These are phyloP conservation scores for Notothenia rossii DNA, from an alignment of 2,113 vertebrate genomes.

Conservation along the genomic window DNA sequence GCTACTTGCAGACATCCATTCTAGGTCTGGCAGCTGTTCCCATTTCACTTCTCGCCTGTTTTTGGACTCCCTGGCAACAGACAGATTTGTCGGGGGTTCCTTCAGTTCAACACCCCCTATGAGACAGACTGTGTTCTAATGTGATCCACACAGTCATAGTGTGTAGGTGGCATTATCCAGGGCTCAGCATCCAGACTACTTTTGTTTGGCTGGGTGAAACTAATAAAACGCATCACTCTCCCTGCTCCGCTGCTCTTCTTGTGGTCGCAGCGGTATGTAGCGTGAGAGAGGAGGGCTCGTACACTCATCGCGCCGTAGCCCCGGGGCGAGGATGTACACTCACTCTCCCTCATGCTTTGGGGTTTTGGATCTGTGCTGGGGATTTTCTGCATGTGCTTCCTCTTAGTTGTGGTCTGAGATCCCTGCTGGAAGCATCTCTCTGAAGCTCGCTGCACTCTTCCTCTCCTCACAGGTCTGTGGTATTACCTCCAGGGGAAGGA, in stretches of 20 bases:
- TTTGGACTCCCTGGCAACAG: neutral
- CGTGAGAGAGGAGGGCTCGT: slow-evolving; percentile 58
- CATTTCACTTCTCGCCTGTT: too few species aligned
- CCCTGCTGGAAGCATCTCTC: slow-evolving; percentile 50
- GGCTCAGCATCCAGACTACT: neutral
- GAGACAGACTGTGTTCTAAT: neutral
- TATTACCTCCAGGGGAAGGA: slow-evolving; percentile 92
- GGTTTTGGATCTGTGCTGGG: slow-evolving; percentile 70
- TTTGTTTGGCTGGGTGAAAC: slow-evolving; percentile 15
- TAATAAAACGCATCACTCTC: slow-evolving; percentile 24
- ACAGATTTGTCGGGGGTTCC: neutral
- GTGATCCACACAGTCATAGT: neutral
- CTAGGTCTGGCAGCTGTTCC: too few species aligned
- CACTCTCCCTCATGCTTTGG: slow-evolving; percentile 64
- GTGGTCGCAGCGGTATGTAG: slow-evolving; percentile 59
- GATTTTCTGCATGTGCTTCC: slow-evolving; percentile 74
- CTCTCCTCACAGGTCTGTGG: slow-evolving; percentile 90
- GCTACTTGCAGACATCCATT: too few species aligned
- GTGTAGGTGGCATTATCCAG: neutral
- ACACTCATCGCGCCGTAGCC: slow-evolving; percentile 60
- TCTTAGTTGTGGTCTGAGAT: slow-evolving; percentile 71
- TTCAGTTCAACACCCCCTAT: neutral
- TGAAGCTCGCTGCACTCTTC: slow-evolving; percentile 36
- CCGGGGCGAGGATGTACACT: slow-evolving; percentile 65
- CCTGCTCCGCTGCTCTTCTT: slow-evolving; percentile 38